phyloP scores from a whole-genome alignment of 2,113 vertebrate species.

The Caranx melampygus region DNA sequence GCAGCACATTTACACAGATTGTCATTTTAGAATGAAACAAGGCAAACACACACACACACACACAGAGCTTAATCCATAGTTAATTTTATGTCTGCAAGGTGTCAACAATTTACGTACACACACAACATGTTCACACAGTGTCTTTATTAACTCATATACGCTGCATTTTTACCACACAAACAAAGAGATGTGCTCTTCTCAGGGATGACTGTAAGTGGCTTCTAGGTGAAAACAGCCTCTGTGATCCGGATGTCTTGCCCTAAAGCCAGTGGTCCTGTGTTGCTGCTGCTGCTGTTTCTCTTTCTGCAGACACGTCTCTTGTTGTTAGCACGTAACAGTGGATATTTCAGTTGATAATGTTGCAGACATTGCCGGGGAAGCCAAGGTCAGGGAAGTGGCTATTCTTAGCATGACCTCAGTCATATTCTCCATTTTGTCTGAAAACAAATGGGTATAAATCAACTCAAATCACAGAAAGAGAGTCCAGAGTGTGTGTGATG shows the following conservation, averaged over 20 bases:
- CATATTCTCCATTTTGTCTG: slow-evolving; percentile 4
- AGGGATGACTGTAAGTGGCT: slow-evolving; percentile 50
- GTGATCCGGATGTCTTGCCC: slow-evolving; percentile 74
- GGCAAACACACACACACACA: background rate
- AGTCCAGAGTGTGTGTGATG: background rate
- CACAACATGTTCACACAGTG: background rate
- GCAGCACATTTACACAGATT: background rate
- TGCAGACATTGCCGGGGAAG: slow-evolving; percentile 24
- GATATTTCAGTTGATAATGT: slow-evolving; percentile 50
- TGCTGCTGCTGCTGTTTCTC: slow-evolving; percentile 30
- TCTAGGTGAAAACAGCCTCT: slow-evolving; percentile 51
- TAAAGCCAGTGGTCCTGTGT: slow-evolving; percentile 62
- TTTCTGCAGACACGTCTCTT: slow-evolving; percentile 43
- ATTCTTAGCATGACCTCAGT: slow-evolving; percentile 30
- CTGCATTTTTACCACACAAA: slow-evolving; percentile 26
- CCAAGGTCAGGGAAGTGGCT: slow-evolving; percentile 23
- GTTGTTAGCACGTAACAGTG: slow-evolving; percentile 33
- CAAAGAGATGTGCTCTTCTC: slow-evolving; percentile 43
- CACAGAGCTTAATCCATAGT: background rate
- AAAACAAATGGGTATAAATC: slow-evolving; percentile 36
- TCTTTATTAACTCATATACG: slow-evolving; percentile 17
- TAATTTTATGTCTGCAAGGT: background rate
- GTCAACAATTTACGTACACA: slow-evolving; percentile 2
- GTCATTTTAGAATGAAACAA: background rate
- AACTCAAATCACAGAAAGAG: slow-evolving; percentile 1